Evolutionary conservation across 2,113 vertebrate species (phyloP), one percentile per base, ranked within the genome.

Genomic region (Bombycilla garrulus): DNA sequence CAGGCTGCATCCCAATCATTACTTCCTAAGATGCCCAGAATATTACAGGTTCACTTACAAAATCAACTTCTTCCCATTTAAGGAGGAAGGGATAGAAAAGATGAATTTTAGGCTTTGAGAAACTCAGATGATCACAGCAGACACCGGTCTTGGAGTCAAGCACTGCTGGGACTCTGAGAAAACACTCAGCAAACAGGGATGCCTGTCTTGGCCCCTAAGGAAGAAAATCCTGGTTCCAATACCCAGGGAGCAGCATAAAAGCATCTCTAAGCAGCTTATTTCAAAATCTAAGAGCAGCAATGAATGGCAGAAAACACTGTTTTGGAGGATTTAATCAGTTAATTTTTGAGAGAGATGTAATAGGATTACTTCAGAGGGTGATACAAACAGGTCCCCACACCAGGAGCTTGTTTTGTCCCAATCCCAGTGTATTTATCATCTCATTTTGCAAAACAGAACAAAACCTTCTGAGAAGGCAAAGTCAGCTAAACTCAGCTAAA

Each of bases 401-500:
- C 24, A 31, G 64, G 47, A 84, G 25, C 45, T 58, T 2, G 5
- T 18, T 92, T 51, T 24, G 17, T 45, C 47, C 60, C 56, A 10
- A 3, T 4, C 62, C 44, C 50, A 33, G n/a, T 10, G 11, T n/a
- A 35, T 73, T 91, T 83, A 74, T 84, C 42, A 14, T 48, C 57
- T 57, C 1, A 5, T n/a, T 78, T 53, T 56, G 67, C 70, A 56
- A 77, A 77, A 10, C 50, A 54, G 58, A 51, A 28, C 35, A 70
- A 70, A 88, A 94, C n/a, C 67, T 73, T 53, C 85, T 44, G 38
- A 83, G 82, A 64, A 48, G 60, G 61, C 80, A 87, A 50, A 87
- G 78, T 84, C 92, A 94, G 87, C 77, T 77, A 51, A 91, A 80
- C 65, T 51, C 77, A n/a, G 81, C 83, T 60, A 44, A 31, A 62